Conservation (phyloP, 1,140 invertebrate genomes). For the Varroa destructor region DNA sequence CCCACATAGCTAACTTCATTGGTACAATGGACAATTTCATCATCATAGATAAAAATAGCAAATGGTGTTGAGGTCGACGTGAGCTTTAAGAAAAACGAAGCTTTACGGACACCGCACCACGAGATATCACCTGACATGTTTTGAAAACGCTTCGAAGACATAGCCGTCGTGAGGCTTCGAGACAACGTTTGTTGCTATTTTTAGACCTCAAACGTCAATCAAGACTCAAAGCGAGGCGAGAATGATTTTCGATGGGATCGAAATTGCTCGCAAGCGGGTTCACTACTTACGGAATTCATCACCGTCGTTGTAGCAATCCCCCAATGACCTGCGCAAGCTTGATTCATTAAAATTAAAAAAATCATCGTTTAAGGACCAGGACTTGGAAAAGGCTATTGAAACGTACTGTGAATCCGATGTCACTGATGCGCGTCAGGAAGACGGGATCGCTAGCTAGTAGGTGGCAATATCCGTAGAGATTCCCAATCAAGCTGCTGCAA, state of each 20-base stretch:
- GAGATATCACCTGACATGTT: conserved; percentile 33
- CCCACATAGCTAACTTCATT: conserved; percentile 34
- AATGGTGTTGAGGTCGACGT: conserved; percentile 34
- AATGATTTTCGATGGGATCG: not conserved
- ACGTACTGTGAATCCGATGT: conserved; percentile 1
- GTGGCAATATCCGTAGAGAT: no score
- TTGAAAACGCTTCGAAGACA: conserved; percentile 27
- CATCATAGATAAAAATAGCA: conserved; percentile 31
- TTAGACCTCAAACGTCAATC: not conserved
- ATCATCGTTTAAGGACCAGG: not conserved
- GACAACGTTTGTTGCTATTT: no score
- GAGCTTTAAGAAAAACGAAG: conserved; percentile 30
- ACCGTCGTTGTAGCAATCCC: not conserved
- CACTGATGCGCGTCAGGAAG: conserved; percentile 13
- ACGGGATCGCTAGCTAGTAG: conserved; percentile 10
- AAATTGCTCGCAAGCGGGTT: not conserved
- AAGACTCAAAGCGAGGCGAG: conserved; percentile 5
- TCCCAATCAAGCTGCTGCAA: no score
- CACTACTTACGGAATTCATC: not conserved
- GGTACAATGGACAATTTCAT: conserved; percentile 31
- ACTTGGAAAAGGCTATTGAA: not conserved
- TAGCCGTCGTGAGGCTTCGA: not conserved
- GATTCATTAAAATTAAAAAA: not conserved
- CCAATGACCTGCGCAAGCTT: not conserved
- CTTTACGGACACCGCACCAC: conserved; percentile 30